A percentile compares a stretch with the other conserved stretches of the same genome.
Conservation (phyloP, 2,797 vertebrate genomes). For the Eospalax fontanierii region DNA sequence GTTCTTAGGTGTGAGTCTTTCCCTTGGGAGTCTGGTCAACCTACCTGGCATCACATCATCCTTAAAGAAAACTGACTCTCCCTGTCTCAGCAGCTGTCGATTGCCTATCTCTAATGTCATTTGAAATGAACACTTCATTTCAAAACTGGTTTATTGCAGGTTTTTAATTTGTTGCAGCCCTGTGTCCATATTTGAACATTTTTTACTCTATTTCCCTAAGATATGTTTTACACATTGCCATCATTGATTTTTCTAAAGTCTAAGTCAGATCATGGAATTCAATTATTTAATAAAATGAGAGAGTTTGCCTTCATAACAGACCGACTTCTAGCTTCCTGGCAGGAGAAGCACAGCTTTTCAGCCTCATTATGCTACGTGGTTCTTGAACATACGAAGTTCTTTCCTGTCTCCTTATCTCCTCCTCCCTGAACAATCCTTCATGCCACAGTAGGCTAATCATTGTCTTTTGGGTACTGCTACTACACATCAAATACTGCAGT, state of each 20-base stretch:
- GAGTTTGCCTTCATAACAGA: constrained; percentile 23
- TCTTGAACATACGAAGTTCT: not conserved
- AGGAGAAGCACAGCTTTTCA: not conserved
- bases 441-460: not conserved
- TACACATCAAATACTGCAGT: not conserved
- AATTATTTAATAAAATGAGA: constrained; percentile 49
- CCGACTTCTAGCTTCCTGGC: not conserved
- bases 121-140: constrained; percentile 41
- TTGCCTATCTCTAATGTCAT: not conserved
- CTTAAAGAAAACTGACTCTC: no score
- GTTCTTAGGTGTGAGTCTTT: no score
- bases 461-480: not conserved
- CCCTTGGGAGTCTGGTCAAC: no score
- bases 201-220: constrained; percentile 6
- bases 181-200: constrained; percentile 13
- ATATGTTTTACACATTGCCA: constrained; percentile 44
- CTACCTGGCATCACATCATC: no score
- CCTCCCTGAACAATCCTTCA: not conserved
- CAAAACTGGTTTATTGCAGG: not conserved
- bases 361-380: not conserved
- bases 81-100: no score
- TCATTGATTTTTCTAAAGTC: constrained; percentile 44
- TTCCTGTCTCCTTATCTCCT: not conserved
- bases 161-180: not conserved
- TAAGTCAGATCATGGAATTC: constrained; percentile 24